phyloP scores from a whole-genome alignment of 2,888 invertebrate species.

The Melanostoma mellinum region DNA sequence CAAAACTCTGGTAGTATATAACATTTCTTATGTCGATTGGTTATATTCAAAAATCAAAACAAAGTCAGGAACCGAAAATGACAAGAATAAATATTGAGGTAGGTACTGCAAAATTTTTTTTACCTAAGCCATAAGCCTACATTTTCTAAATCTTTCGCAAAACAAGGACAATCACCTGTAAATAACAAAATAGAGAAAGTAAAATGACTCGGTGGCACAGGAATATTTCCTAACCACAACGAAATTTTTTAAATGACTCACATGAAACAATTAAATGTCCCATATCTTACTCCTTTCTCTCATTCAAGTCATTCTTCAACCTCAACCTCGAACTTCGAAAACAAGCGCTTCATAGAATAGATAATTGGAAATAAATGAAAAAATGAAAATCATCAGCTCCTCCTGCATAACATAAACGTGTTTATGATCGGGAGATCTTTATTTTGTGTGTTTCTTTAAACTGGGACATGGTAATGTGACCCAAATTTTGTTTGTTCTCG shows the following conservation, averaged over 20 bases:
- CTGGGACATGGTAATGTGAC: slow-evolving; percentile 29
- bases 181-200: no score
- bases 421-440: slow-evolving; percentile 9
- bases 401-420: slow-evolving; percentile 5
- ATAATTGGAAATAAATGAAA: slow-evolving; percentile 10
- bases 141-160: no score
- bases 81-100: no score
- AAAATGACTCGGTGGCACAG: no score
- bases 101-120: no score
- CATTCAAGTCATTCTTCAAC: slow-evolving; percentile 9
- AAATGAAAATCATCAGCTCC: slow-evolving; percentile 25
- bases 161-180: no score
- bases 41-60: no score
- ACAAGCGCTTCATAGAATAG: slow-evolving; percentile 24
- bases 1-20: no score
- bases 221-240: no score
- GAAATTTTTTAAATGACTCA: slow-evolving; percentile 11
- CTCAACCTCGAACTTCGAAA: not conserved
- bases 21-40: no score
- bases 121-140: no score
- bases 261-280: slow-evolving; percentile 8
- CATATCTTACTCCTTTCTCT: not conserved
- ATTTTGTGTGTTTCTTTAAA: slow-evolving; percentile 10
- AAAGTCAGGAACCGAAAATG: no score
- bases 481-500: slow-evolving; percentile 20